Conservation (phyloP, 2,888 invertebrate genomes). For the Noctua pronuba region DNA sequence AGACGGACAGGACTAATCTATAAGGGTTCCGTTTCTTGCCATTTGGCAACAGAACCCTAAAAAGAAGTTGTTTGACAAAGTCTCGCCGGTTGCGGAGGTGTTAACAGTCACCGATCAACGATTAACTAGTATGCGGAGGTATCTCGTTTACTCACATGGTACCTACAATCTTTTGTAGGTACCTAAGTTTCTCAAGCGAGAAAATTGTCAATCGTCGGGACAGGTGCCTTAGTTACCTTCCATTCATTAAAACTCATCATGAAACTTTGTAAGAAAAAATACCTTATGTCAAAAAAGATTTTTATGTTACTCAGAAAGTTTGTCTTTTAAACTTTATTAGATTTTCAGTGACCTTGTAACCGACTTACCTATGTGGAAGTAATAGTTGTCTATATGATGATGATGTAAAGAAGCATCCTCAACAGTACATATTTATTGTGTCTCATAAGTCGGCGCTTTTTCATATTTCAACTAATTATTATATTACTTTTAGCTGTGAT, state of each 20-base stretch:
- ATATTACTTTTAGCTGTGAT: neutral
- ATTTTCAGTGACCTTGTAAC: conserved; percentile 15
- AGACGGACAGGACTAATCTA: neutral
- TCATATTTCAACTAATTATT: neutral
- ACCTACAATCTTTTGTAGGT: neutral
- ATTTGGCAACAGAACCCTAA: neutral
- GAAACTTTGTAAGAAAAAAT: conserved; percentile 40
- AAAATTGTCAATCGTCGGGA: neutral
- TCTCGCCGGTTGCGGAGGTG: neutral
- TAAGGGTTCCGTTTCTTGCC: neutral
- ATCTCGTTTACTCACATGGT: neutral
- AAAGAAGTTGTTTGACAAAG: neutral
- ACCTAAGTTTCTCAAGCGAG: neutral
- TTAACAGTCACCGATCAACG: neutral
- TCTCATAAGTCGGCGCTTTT: neutral
- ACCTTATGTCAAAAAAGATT: conserved; percentile 18
- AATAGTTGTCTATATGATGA: neutral
- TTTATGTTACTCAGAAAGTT: conserved; percentile 34
- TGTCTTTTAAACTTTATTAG: conserved; percentile 33
- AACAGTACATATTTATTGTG: neutral
- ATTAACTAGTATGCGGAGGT: neutral
- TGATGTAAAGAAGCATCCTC: neutral
- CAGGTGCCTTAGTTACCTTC: conserved; percentile 13
- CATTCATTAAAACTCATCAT: conserved; percentile 42
- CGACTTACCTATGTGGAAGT: neutral